Conservation (phyloP, 2,888 invertebrate genomes). For the Plebejus argus region DNA sequence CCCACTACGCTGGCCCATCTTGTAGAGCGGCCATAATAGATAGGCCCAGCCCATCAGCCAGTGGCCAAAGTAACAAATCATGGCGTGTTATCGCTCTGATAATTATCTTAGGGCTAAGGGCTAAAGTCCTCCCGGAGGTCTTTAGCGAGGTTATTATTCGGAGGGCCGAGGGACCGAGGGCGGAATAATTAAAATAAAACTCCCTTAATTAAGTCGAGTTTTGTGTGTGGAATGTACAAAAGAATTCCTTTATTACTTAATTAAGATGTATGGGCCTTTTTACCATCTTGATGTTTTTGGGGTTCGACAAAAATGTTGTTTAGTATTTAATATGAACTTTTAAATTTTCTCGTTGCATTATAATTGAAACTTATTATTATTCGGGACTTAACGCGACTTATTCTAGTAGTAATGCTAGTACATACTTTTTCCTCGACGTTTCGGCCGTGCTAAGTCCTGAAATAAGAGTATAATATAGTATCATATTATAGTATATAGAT, state of each 20-base stretch:
- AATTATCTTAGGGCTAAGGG: slow-evolving; percentile 4
- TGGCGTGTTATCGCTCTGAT: not conserved
- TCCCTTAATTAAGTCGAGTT: slow-evolving; percentile 31
- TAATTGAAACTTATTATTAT: no score
- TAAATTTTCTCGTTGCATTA: no score
- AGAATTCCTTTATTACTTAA: slow-evolving; percentile 14
- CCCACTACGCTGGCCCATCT: no score
- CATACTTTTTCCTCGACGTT: no score
- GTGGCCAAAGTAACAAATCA: not conserved
- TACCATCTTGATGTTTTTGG: not conserved
- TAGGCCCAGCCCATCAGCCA: not conserved
- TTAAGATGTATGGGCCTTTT: slow-evolving; percentile 14
- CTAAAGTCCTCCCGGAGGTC: slow-evolving; percentile 31
- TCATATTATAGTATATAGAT: no score
- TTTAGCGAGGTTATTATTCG: slow-evolving; percentile 29
- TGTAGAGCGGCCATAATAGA: no score
- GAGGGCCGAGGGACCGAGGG: slow-evolving; percentile 38
- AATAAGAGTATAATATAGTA: no score
- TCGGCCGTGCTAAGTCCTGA: no score
- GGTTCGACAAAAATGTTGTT: not conserved
- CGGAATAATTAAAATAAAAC: slow-evolving; percentile 43
- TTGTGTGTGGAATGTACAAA: slow-evolving; percentile 23
- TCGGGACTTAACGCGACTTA: no score
- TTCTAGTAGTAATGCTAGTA: no score
- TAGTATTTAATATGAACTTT: no score